phyloP scores from a whole-genome alignment of 2,888 invertebrate species.

The Rhodophaea formosa region DNA sequence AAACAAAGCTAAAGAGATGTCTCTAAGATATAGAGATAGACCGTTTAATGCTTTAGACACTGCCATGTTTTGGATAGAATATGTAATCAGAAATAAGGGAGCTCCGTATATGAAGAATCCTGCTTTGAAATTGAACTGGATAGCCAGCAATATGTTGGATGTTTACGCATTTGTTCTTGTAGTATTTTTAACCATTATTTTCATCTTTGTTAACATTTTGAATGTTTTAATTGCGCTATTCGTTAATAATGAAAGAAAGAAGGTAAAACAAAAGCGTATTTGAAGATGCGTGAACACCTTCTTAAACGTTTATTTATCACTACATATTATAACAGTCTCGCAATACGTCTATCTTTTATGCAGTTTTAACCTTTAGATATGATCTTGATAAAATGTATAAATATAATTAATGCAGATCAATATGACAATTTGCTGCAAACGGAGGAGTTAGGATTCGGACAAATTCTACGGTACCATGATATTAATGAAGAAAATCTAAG shows the following conservation, averaged over 20 bases:
- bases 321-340: too few relatives aligned
- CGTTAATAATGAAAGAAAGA: slow-evolving; percentile 1
- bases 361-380: too few relatives aligned
- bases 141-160: slow-evolving; percentile 68
- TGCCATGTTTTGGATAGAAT: slow-evolving; percentile 80
- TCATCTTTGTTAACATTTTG: slow-evolving; percentile 22
- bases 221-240: neutral
- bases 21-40: slow-evolving; percentile 75
- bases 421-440: slow-evolving; percentile 70
- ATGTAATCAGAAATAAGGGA: slow-evolving; percentile 79
- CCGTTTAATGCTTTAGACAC: slow-evolving; percentile 73
- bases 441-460: slow-evolving; percentile 63
- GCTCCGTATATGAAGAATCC: slow-evolving; percentile 76
- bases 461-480: slow-evolving; percentile 63
- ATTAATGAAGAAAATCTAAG: slow-evolving; percentile 63
- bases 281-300: neutral
- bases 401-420: slow-evolving; percentile 76
- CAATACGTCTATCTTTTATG: too few relatives aligned
- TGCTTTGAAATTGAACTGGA: slow-evolving; percentile 62
- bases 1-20: slow-evolving; percentile 57
- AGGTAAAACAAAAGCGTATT: neutral
- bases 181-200: slow-evolving; percentile 28
- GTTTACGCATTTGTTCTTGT: slow-evolving; percentile 53
- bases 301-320: too few relatives aligned
- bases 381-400: too few relatives aligned